Evolutionary conservation across 2,888 invertebrate genomes (phyloP).

Genomic region (Dasysyrphus tricinctus): DNA sequence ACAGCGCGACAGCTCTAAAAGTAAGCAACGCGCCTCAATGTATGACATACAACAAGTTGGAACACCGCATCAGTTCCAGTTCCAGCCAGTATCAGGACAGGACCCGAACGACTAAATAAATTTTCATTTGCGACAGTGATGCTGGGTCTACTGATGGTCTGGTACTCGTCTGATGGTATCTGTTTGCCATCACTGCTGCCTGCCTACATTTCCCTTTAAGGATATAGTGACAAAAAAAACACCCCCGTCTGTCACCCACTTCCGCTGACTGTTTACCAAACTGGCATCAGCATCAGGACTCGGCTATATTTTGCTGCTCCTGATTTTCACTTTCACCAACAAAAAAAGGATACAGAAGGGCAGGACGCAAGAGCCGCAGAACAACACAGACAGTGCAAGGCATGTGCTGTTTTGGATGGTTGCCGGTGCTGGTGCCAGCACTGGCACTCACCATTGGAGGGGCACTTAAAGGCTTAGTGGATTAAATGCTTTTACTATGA

Average conservation of each 20-base stretch:
- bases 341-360: constrained; percentile 25
- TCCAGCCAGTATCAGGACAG: neutral
- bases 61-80: constrained; percentile 25
- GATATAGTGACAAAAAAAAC: neutral
- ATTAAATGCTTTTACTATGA: constrained; percentile 74
- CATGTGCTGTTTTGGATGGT: constrained; percentile 44
- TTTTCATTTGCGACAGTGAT: constrained; percentile 52
- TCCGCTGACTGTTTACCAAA: constrained; percentile 31
- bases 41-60: constrained; percentile 72
- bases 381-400: constrained; percentile 62
- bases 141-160: constrained; percentile 22
- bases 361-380: constrained; percentile 25
- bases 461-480: constrained; percentile 75
- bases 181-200: constrained; percentile 5
- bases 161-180: neutral
- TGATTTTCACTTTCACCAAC: constrained; percentile 72
- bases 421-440: constrained; percentile 21
- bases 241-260: constrained; percentile 14
- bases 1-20: constrained; percentile 31
- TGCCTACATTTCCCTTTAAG: neutral
- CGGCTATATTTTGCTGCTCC: constrained; percentile 21
- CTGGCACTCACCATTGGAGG: constrained; percentile 59
- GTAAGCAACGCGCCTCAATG: constrained; percentile 52
- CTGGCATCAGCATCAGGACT: constrained; percentile 41
- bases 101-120: constrained; percentile 24